Conservation (phyloP, 2,888 invertebrate species). For the Macaria liturata region DNA sequence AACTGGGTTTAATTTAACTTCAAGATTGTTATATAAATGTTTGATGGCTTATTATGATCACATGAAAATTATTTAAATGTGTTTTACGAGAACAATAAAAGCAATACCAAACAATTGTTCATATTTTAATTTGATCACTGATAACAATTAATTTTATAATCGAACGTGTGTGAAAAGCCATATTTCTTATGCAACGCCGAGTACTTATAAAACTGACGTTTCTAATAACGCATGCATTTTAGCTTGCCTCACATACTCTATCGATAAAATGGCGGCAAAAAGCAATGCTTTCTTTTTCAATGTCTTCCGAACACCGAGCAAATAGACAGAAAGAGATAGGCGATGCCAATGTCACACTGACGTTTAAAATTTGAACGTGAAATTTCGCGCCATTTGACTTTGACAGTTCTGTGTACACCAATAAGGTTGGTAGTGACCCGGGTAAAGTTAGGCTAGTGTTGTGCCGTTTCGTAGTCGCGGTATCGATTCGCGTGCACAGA, state of each 20-base stretch:
- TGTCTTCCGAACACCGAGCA: constrained; percentile 61
- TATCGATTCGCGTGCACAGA: constrained; percentile 72
- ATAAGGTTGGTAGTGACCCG: constrained; percentile 57
- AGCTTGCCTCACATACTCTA: constrained; percentile 80
- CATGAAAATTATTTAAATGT: no score
- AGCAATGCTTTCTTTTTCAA: constrained; percentile 81
- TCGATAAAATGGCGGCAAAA: constrained; percentile 71
- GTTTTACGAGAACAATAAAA: no score
- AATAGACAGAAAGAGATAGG: constrained; percentile 54
- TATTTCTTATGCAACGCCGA: constrained; percentile 77
- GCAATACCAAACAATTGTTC: no score
- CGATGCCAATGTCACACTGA: constrained; percentile 49
- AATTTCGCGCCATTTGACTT: constrained; percentile 58
- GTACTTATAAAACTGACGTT: constrained; percentile 64
- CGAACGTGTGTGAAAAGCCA: constrained; percentile 67
- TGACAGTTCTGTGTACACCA: constrained; percentile 51
- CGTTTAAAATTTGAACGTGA: constrained; percentile 55
- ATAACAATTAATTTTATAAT: constrained; percentile 28
- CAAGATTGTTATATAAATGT: no score
- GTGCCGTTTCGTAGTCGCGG: constrained; percentile 60
- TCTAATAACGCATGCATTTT: constrained; percentile 78
- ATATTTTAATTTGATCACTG: no score
- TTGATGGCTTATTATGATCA: no score
- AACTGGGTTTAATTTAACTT: no score
- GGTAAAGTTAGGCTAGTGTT: constrained; percentile 50